Base-by-base conservation (phyloP, 2,888 invertebrate genomes). In the Ectemnius cavifrons region DNA sequence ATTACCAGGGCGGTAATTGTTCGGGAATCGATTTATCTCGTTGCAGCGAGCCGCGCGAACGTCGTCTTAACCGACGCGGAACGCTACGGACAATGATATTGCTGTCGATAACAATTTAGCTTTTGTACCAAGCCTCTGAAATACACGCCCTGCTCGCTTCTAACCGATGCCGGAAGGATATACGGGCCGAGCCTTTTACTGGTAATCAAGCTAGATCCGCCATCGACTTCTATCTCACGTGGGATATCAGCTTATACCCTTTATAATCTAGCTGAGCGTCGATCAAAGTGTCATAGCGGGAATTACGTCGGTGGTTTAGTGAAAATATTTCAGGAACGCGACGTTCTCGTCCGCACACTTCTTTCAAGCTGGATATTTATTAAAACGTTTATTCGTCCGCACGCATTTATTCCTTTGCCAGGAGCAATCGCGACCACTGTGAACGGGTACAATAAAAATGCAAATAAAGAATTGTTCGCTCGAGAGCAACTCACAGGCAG, bases 51-150 rank as follows among this genome's bases (percentile, higher is more conserved):
- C 2, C 72, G 37, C 20, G 28, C 37, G 23, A 56, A 75, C 76
- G 78, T 76, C 76, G 76, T 69, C 79, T 81, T 78, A 78, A 77
- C 75, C 77, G 60, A 72, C 68, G 64, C 71, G 37, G 56, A 45
- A 63, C 71, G 67, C 75, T 72, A 52, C 63, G 75, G 60, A 76
- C 77, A 63, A 79, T 79, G 81, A 82, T 82, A 81, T 77, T 74
- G 72, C 77, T 77, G 79, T 79, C 81, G 79, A 81, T 81, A 81
- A 75, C 72, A 77, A 81, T 81, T 81, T 79, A 77, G 63, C 72
- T 67, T 65, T 73, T 71, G 75, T 73, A 68, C 52, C 37, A 73
- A 63, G 37, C 47, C 37, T 13, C 58, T 64, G 72, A 73, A 78
- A 70, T 60, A 65, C 64, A 37, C 37, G 37, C 37, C 37, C 37